Base-by-base conservation (phyloP, 2,797 vertebrate genomes). In the Selene dorsalis region DNA sequence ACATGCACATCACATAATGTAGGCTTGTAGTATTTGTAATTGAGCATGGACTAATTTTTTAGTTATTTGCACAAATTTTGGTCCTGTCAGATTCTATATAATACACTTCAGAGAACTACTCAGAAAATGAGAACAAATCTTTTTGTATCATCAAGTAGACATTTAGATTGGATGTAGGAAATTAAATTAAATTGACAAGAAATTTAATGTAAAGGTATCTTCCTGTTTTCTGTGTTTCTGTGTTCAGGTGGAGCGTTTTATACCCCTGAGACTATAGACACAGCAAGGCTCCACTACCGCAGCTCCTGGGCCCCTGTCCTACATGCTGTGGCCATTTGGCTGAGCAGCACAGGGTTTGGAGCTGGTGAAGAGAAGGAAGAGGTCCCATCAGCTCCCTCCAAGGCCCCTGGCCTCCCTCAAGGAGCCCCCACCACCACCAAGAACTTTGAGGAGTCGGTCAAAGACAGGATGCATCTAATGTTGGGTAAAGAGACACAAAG, bases 191-290 rank as follows among this genome's bases (percentile, higher is more conserved):
- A 22, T 47, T 65, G 55, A 0, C 3, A 62, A 71, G n/a, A 38
- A 30, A 60, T 43, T 17, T 71, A 4, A 6, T 63, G 9, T 66
- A 35, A 56, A 62, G 16, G 16, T 32, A 0, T 20, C 53, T 72
- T 63, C 8, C 4, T 1, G 12, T 53, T 48, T 4, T 38, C n/a
- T 79, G 13, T 77, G n/a, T 56, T 10, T 75, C 6, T 79, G 30
- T 79, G 81, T 83, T 76, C 83, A 99, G 98, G 98, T 76, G 98
- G 98, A 85, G 97, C 97, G 0, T 99, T 99, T 94, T 99, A 99
- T 86, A 99, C 98, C 60, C 98, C 98, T 3, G 98, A 99, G 94
- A 99, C 98, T 4, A 99, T 99, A 80, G 98, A 99, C 87, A 99
- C 96, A 20, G 98, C 98, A 0, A 94, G 98, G 63, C 93, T 98